Evolutionary conservation across 2,113 vertebrate genomes (phyloP), one percentile per base, ranked within the genome.

Genomic region (Notarius quadriscutis): DNA sequence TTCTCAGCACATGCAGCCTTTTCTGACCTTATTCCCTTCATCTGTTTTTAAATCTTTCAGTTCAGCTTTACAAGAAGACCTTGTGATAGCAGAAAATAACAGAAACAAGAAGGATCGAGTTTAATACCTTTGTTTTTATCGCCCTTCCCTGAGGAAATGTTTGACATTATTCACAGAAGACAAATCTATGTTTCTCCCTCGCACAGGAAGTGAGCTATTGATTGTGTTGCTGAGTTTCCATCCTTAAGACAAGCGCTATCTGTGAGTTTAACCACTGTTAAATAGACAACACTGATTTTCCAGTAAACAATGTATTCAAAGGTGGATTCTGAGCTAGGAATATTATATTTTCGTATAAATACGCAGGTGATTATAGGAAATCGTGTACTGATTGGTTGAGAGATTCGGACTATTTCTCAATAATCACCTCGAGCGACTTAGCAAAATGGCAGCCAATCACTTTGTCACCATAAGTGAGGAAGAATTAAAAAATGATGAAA

Each of bases 1-100:
- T 87, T 91, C 48, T 69, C 27, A 18, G 50, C 84, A 80, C 74
- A 65, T 34, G 62, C 90, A 93, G 92, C 94, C 94, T 92, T 93
- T 89, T 89, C 30, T 65, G 34, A 72, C 80, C 12, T 4, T 41
- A 27, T 34, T 87, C 34, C 51, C 81, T 78, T 85, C 57, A 65
- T 72, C 30, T 57, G 63, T 63, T 82, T 34, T 63, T 55, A 9
- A 77, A 74, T 83, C 86, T 82, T 63, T 83, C 63, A 48, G 25
- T 79, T 84, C 48, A 50, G 69, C 80, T 75, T 74, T 25, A 69
- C 53, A 60, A n/a, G 41, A 87, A 30, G 22, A 41, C 57, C 6
- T 75, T 30, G 30, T 75, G 82, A 84, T 84, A 65, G 75, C 51
- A 22, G 22, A 57, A 78, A 60, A 41, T 10, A 63, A 50, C 62